These are phyloP conservation scores for Clanis bilineata DNA, from an alignment of 2,888 invertebrate genomes.

Conservation along the genomic window DNA sequence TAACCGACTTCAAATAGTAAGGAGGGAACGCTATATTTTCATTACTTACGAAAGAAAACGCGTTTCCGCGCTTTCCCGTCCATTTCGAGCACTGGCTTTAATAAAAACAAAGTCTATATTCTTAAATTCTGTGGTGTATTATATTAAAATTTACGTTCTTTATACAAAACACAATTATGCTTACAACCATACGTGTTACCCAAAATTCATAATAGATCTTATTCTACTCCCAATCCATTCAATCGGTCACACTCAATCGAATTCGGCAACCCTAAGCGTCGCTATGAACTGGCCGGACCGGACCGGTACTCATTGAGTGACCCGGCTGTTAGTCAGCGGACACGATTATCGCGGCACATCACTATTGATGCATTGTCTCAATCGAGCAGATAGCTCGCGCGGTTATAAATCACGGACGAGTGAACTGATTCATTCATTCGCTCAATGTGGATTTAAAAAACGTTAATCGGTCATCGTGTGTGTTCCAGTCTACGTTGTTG, in stretches of 20 bases:
- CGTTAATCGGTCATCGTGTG: background rate
- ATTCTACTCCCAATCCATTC: background rate
- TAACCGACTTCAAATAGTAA: too few species aligned
- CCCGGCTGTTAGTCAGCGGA: conserved; percentile 50
- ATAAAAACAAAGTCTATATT: too few species aligned
- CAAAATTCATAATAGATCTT: too few species aligned
- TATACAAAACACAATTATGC: too few species aligned
- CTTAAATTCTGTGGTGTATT: too few species aligned
- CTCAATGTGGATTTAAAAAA: background rate
- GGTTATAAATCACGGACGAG: conserved; percentile 37
- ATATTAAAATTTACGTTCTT: too few species aligned
- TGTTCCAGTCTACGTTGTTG: background rate
- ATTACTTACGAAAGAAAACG: too few species aligned
- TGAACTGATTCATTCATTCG: conserved; percentile 41
- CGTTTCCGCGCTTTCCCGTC: too few species aligned
- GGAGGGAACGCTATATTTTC: too few species aligned
- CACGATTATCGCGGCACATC: conserved; percentile 60
- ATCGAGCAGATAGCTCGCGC: conserved; percentile 28
- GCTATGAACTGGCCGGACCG: background rate
- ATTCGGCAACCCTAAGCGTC: background rate
- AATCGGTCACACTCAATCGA: background rate
- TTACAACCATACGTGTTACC: too few species aligned
- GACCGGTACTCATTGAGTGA: background rate
- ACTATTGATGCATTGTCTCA: conserved; percentile 63
- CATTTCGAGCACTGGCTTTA: too few species aligned